phyloP scores from a whole-genome alignment of 2,113 vertebrate species.

The Prietella phreatophila region DNA sequence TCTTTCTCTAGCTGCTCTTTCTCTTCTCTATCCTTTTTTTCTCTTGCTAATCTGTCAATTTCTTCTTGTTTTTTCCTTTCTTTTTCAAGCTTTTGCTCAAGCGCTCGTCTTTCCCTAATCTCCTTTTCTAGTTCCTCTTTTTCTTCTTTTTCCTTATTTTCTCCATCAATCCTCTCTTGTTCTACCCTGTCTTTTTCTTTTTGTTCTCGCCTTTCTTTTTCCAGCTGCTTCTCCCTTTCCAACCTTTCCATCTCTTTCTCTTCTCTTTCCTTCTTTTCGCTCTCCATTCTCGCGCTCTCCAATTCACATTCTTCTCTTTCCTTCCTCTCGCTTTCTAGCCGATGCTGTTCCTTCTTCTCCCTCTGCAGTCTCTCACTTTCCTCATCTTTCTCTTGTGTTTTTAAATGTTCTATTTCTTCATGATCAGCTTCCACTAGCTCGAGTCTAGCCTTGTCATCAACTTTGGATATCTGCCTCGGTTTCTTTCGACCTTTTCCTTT shows the following conservation, averaged over 20 bases:
- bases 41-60: slow-evolving; percentile 22
- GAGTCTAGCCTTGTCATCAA: not conserved
- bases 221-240: slow-evolving; percentile 17
- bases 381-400: slow-evolving; percentile 11
- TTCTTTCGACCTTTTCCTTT: slow-evolving; percentile 15
- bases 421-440: not conserved
- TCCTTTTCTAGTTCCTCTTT: too few species aligned
- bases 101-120: not conserved
- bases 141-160: not conserved
- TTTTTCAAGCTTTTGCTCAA: slow-evolving; percentile 7
- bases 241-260: slow-evolving; percentile 24
- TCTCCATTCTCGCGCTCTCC: slow-evolving; percentile 22
- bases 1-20: slow-evolving; percentile 4
- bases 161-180: not conserved
- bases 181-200: slow-evolving; percentile 15
- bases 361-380: not conserved
- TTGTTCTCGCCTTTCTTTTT: slow-evolving; percentile 32
- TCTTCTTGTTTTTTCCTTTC: slow-evolving; percentile 11
- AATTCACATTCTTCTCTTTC: not conserved
- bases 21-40: slow-evolving; percentile 34
- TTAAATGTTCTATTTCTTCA: not conserved
- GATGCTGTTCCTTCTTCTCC: not conserved
- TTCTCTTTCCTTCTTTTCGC: slow-evolving; percentile 25
- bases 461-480: slow-evolving; percentile 31
- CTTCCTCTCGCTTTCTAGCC: slow-evolving; percentile 9